Conservation (phyloP, 1,140 invertebrate species). For the Caenorhabditis brenneri region DNA sequence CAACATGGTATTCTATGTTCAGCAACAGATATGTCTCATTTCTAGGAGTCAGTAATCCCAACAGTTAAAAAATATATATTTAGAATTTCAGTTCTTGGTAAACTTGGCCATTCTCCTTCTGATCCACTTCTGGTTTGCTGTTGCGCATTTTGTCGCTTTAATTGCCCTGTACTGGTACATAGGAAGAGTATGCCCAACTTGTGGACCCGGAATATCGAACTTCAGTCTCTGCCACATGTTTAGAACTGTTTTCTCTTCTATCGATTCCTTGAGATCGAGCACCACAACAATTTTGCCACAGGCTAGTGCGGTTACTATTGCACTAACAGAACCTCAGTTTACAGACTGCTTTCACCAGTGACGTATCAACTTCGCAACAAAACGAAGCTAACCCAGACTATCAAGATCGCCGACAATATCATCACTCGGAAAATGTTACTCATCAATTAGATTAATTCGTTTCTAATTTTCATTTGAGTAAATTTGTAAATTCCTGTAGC, state of each 20-base stretch:
- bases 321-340: neutral
- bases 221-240: conserved; percentile 76
- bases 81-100: conserved; percentile 77
- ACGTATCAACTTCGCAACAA: conserved; percentile 82
- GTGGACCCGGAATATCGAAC: conserved; percentile 78
- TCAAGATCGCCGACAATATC: conserved; percentile 84
- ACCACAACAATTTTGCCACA: conserved; percentile 31
- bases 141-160: conserved; percentile 81
- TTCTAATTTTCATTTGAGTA: too few relatives aligned
- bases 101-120: conserved; percentile 89
- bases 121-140: conserved; percentile 88
- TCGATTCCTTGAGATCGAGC: conserved; percentile 7
- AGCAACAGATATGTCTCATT: conserved; percentile 91
- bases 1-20: conserved; percentile 89
- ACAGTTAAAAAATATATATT: too few relatives aligned
- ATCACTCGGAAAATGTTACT: conserved; percentile 75
- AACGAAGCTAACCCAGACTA: conserved; percentile 95
- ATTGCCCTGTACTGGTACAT: conserved; percentile 90
- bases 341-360: conserved; percentile 76
- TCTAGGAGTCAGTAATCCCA: conserved; percentile 80
- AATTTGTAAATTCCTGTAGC: too few relatives aligned
- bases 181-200: conserved; percentile 88
- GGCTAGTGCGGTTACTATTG: neutral
- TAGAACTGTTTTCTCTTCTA: conserved; percentile 68
- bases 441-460: conserved; percentile 56